Evolutionary conservation across 2,888 invertebrate species (phyloP), one percentile per base, ranked within the genome.

Genomic region (Syritta pipiens): DNA sequence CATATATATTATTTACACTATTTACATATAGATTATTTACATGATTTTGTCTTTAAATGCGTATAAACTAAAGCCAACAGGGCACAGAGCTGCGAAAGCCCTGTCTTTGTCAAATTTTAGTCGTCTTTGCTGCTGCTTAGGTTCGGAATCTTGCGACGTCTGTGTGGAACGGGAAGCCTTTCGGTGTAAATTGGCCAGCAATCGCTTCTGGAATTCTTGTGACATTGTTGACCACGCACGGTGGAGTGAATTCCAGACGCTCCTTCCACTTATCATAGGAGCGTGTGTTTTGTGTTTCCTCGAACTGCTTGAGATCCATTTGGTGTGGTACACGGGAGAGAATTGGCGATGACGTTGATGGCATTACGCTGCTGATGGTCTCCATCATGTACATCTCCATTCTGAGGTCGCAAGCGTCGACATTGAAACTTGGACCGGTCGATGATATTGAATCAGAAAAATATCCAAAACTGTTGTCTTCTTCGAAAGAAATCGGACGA

Each of bases 341-440:
- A 12, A 85, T 81, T 2, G 88, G 88, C 2, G 88, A 86, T 1
- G 87, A 88, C 9, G 86, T 88, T 62, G 86, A 87, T 2, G 85
- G 84, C 85, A 88, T 87, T 0, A 88, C 75, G 17, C 83, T 81
- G 19, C 76, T 83, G 0, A 85, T 81, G n/a, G 81, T 83, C 37
- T 83, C 83, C 84, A 87, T 85, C 87, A 88, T 87, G 44, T 84
- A 85, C 85, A 88, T 86, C 82, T 88, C 87, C 88, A 88, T 88
- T 76, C 87, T 85, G n/a, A 88, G 82, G 55, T 87, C 83, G 32
- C 72, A 71, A 12, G 71, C 77, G 28, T 55, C 60, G 2, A 65
- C 32, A 19, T 71, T 28, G 17, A 65, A 77, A 40, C 72, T 77
- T 46, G 4, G 77, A 75, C 20, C 55, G 57, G 28, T 79, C 3